Conservation (phyloP, 2,888 invertebrate genomes). For the Pimpla rufipes region DNA sequence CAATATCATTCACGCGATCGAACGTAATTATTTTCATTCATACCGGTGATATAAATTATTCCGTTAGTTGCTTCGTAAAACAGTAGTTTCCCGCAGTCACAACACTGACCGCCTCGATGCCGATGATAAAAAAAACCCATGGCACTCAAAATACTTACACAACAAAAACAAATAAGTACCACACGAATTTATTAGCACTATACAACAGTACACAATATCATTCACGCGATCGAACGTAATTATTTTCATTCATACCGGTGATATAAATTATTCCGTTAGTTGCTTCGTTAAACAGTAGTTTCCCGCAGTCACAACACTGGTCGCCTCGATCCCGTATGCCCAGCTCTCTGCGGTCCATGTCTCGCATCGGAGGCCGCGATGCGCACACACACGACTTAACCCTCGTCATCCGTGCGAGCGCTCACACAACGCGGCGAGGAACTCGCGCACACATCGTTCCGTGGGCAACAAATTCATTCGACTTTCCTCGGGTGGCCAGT, state of each 20-base stretch:
- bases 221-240: not conserved
- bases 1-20: not conserved
- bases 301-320: slow-evolving; percentile 5
- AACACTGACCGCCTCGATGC: not conserved
- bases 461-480: slow-evolving; percentile 10
- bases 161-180: not conserved
- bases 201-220: not conserved
- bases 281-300: not conserved
- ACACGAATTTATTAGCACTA: not conserved
- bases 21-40: slow-evolving; percentile 14
- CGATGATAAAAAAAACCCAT: too few relatives aligned
- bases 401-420: not conserved
- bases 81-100: slow-evolving; percentile 2
- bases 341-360: not conserved
- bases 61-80: not conserved
- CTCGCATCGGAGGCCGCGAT: slow-evolving; percentile 14
- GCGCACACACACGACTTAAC: not conserved
- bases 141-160: too few relatives aligned
- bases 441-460: not conserved
- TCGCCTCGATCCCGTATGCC: not conserved
- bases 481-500: not conserved
- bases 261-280: slow-evolving; percentile 26
- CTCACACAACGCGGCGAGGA: not conserved
- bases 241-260: not conserved
- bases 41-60: not conserved